Evolutionary conservation across 30 jellyfish, hydroid and myxozoan genomes (phyloP).

Genomic region (Aurelia sp.): DNA sequence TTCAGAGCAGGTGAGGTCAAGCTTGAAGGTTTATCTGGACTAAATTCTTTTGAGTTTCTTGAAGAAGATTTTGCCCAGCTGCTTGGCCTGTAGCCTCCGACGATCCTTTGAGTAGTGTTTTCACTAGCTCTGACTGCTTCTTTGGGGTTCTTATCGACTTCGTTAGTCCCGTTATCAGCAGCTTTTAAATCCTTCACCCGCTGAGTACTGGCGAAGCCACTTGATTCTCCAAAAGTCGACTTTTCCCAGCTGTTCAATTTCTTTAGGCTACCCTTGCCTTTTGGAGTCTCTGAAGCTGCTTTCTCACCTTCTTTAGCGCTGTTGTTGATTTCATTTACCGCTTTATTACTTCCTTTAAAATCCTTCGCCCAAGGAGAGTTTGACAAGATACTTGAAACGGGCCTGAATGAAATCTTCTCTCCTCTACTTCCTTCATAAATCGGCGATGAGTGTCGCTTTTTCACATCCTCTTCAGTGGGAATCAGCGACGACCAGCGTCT

Average conservation of each 20-base stretch:
- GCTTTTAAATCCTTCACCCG: conserved; percentile 58
- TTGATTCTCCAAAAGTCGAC: conserved; percentile 3
- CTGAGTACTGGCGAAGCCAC: conserved; percentile 57
- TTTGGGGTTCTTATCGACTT: conserved; percentile 6
- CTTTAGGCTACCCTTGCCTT: no score
- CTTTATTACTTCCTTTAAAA: conserved; percentile 25
- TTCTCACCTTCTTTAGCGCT: conserved; percentile 1
- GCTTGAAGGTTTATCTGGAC: neutral
- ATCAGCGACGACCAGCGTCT: conserved; percentile 61
- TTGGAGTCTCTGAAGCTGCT: neutral
- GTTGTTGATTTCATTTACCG: conserved; percentile 14
- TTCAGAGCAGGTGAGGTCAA: neutral
- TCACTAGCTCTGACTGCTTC: neutral
- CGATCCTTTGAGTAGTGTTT: neutral
- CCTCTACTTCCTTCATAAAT: conserved; percentile 43
- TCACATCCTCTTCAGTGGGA: conserved; percentile 18
- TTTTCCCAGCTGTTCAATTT: no score
- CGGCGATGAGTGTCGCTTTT: conserved; percentile 42
- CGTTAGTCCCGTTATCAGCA: conserved; percentile 10
- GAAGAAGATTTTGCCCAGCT: conserved; percentile 24
- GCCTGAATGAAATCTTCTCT: conserved; percentile 59
- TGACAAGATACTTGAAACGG: conserved; percentile 63
- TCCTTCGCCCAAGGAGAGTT: conserved; percentile 75
- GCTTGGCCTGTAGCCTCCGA: conserved; percentile 12
- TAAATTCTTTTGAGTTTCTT: conserved; percentile 9